A percentile compares a stretch with the other conserved stretches of the same genome.
phyloP scores from a whole-genome alignment of 2,888 invertebrate genomes.

The Cephus runcator region DNA sequence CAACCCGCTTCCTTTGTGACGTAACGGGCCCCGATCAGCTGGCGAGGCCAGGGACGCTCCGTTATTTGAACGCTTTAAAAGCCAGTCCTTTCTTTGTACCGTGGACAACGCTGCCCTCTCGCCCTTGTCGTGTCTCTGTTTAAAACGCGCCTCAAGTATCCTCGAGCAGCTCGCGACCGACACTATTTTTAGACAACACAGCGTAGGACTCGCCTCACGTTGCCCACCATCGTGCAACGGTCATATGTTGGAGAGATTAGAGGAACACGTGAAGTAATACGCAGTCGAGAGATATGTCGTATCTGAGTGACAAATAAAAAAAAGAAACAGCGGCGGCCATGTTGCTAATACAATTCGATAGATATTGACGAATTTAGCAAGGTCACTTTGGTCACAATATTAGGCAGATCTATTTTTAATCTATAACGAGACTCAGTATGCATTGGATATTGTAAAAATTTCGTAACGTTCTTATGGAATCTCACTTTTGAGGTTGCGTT shows the following conservation, averaged over 20 bases:
- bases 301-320: not conserved
- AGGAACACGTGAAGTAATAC: not conserved
- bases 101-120: not conserved
- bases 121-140: not conserved
- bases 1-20: conserved; percentile 42
- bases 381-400: not conserved
- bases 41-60: not conserved
- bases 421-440: not conserved
- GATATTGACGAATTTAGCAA: not conserved
- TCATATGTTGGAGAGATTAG: not conserved
- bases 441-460: not conserved
- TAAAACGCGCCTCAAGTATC: not conserved
- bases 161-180: not conserved
- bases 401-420: not conserved
- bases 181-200: not conserved
- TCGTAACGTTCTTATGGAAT: not conserved
- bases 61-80: conserved; percentile 22
- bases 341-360: not conserved
- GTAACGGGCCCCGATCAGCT: conserved; percentile 26
- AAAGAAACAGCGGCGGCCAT: not conserved
- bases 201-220: not conserved
- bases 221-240: not conserved
- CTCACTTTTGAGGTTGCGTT: not conserved
- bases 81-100: conserved; percentile 8
- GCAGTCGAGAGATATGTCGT: not conserved